Base-by-base conservation (phyloP, 2,113 vertebrate genomes). In the Danionella cerebrum region DNA sequence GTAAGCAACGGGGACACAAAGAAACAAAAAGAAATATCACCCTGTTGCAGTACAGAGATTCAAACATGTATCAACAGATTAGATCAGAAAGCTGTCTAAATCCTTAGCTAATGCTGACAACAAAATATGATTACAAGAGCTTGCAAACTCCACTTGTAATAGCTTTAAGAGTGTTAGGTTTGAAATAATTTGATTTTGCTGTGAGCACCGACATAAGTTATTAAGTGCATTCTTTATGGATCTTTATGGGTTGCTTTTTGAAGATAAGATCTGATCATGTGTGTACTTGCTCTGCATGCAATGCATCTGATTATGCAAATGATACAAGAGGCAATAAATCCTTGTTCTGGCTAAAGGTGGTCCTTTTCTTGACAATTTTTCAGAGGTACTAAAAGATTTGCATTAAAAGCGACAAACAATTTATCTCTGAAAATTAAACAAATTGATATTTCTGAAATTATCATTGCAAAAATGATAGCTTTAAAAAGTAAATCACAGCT, bases 251-350 rank as follows among this genome's bases (percentile, higher is more conserved):
- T 67, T 74, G 79, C 77, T 85, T n/a, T n/a, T 82, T 76, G 78
- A 69, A 84, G 83, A 90, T 86, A 83, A 85, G 79, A 71, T 72
- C 76, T 78, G 84, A 86, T 88, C 81, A 78, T 83, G 70, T 83
- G 79, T 83, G 82, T 85, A 83, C 78, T 75, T 70, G 75, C 76
- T 36, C 83, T 69, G 76, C 83, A 82, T 80, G 81, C 77, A 71
- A 79, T 80, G 84, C 84, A 87, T 87, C 80, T 82, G 79, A 87
- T 88, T 86, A 89, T 89, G 86, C 84, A 87, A 85, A 89, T 86
- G 6, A 31, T 4, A 65, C 27, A 77, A 69, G 72, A 84, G 80
- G 81, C 82, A 75, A 83, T 84, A 84, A 85, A 86, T 83, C 82
- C 80, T 73, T 72, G 73, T 83, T 82, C 62, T 66, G 76, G 79